Evolutionary conservation across 2,113 vertebrate species (phyloP), one percentile per base, ranked within the genome.

Genomic region (Hippocampus zosterae): DNA sequence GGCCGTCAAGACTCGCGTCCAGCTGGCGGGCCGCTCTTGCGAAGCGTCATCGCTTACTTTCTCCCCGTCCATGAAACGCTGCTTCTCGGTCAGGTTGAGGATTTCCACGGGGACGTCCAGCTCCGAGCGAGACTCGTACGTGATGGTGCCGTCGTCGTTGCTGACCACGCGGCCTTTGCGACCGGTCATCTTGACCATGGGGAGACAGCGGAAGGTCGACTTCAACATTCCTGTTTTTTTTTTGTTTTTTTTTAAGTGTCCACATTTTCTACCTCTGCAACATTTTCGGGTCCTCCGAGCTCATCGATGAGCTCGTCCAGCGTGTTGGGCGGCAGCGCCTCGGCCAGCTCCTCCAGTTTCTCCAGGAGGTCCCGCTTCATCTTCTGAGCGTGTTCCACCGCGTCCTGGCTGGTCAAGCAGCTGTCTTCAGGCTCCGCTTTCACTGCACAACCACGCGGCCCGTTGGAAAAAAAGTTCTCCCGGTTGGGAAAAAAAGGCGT

Each of bases 61-160:
- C 72, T 99, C 95, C 86, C 97, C 97, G 72, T 98, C 95, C 97
- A 99, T 99, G 85, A 99, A 99, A 69, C 97, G 91, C 69, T 99
- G 96, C 83, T 99, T 99, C 68, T 99, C 97, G 0, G 97, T 99
- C 70, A 99, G 95, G 68, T 99, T 99, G 15, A 99, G 92, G 85
- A 99, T 99, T 80, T 99, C 97, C 23, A 99, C 96, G 0, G 97
- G 97, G 52, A 99, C 97, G 0, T 99, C 97, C 3, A 97, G 93
- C 57, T 99, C 97, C 0, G 97, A 98, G 37, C 97, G 90, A 0
- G 97, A 98, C 68, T 99, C 97, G 0, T 99, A 99, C 0, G 95
- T 96, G 82, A 99, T 98, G 90, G 93, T 98, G 83, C 97, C 97
- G 4, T 99, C 97, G 1, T 98, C 97, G 0, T 98, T 99, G 78